Evolutionary conservation across 2,113 vertebrate species (phyloP), one percentile per base, ranked within the genome.

Genomic region (Ciconia boyciana): DNA sequence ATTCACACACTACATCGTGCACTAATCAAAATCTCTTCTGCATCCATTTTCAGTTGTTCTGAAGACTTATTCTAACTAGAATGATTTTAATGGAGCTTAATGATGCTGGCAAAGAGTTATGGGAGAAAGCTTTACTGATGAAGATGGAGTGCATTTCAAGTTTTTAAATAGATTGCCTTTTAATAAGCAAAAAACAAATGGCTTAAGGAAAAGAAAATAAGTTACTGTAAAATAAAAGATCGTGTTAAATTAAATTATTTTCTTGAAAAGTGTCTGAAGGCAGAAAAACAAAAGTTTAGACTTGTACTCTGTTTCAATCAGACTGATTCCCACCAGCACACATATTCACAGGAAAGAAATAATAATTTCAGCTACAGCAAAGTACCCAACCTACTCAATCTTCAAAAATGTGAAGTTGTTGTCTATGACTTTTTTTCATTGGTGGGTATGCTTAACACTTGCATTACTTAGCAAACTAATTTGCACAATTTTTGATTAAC

Each of bases 101-200:
- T 94, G 94, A 95, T 82, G 43, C 85, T 94, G 52, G 62, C 70
- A 94, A 92, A 91, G 79, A 79, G 77, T n/a, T 77, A 55, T 3
- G 69, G 55, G 41, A 91, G 69, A 96, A 92, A 91, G 64, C 39
- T 77, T 77, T 72, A 91, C 81, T 84, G 81, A 91, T 88, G 58
- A 95, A 93, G 92, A 94, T 61, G 21, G 81, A 89, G 85, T 4
- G 8, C 51, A 78, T 83, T 95, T 96, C 70, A 91, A 88, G 78
- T 74, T 85, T 97, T 94, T 69, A 68, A 95, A 97, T 43, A 95
- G 84, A 95, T n/a, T 95, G 88, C 46, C 87, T 93, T 94, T 94
- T 95, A 96, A 95, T 92, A 96, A 95, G 86, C 84, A 90, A 95
- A 60, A 95, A 93, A 94, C 41, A 97, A 96, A 94, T 24, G 21